Percentiles rank a stretch among this genome's conserved stretches.
phyloP scores from a whole-genome alignment of 1,140 invertebrate genomes.

The Leptinotarsa texana region DNA sequence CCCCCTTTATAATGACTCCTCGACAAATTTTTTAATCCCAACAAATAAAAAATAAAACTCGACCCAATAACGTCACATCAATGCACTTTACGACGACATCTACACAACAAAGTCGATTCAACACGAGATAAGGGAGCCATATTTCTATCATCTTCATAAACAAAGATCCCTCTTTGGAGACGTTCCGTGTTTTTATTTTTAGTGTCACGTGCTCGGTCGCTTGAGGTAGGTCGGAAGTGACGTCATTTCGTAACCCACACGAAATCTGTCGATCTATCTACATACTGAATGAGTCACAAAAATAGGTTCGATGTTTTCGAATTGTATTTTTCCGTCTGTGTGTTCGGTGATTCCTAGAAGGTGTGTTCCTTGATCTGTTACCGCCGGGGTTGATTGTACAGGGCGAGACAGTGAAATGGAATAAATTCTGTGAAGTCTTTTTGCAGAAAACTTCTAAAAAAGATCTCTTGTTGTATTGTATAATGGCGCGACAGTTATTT shows the following conservation, averaged over 20 bases:
- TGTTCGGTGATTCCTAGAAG: no score
- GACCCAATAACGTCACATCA: not conserved
- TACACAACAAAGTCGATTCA: not conserved
- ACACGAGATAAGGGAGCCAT: not conserved
- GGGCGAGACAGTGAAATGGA: no score
- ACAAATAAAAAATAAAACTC: not conserved
- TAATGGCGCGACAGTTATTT: no score
- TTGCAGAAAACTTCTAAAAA: no score
- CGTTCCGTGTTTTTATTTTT: conserved; percentile 37
- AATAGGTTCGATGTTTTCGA: not conserved
- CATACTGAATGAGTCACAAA: conserved; percentile 1
- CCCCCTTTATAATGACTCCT: not conserved
- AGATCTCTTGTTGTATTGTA: no score
- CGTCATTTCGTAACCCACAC: conserved; percentile 33
- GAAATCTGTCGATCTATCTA: conserved; percentile 13
- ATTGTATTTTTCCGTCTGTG: no score
- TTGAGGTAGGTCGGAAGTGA: conserved; percentile 44
- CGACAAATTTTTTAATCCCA: not conserved
- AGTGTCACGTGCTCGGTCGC: conserved; percentile 40
- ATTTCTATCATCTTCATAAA: conserved; percentile 7
- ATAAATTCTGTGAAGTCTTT: no score
- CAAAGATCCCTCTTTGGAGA: not conserved
- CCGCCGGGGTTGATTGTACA: no score
- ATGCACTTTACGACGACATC: not conserved
- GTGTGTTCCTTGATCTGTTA: no score